Evolutionary conservation across 2,113 vertebrate species (phyloP), one percentile per base, ranked within the genome.

Genomic region (Pionites leucogaster): DNA sequence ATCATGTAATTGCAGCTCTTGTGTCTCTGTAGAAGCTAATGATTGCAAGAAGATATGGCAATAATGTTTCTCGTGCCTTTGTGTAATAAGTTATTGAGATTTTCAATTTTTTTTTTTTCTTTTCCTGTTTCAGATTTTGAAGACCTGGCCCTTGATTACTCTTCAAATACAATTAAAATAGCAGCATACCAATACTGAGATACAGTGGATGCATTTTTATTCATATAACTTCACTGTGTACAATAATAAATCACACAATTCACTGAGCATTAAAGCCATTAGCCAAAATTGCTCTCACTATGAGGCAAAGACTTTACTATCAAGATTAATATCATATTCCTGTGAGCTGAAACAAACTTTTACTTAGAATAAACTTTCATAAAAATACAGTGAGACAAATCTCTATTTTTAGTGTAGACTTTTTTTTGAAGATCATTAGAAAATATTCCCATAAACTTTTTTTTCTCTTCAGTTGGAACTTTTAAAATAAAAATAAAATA

Each of bases 211-310:
- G 9, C 20, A 57, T 80, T 89, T 93, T 95, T 83, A 91, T 92
- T 93, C 87, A 92, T 2, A 5, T 22, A 88, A 44, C 44, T 82
- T 93, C 6, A 19, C 24, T 81, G 33, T 44, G 46, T 84, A 89
- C 76, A 96, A 65, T 44, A 96, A 87, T 76, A 93, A 95, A 93
- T n/a, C 19, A 57, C 50, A 90, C 37, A 81, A 86, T 82, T 94
- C 74, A 80, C 14, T 74, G n/a, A 94, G 63, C 55, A 86, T 95
- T 92, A 83, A 94, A 95, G 47, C 39, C 57, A 88, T 92, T 88
- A 76, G 81, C 35, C n/a, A 96, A 91, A 95, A 95, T 95, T 94
- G 80, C 62, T 95, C 91, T 94, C 86, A 74, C 39, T 44, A 82
- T 29, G 83, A 91, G 72, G 33, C 16, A 77, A 90, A 46, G 86